Evolutionary conservation across 2,113 vertebrate species (phyloP), one percentile per base, ranked within the genome.

Genomic region (Vimba vimba): DNA sequence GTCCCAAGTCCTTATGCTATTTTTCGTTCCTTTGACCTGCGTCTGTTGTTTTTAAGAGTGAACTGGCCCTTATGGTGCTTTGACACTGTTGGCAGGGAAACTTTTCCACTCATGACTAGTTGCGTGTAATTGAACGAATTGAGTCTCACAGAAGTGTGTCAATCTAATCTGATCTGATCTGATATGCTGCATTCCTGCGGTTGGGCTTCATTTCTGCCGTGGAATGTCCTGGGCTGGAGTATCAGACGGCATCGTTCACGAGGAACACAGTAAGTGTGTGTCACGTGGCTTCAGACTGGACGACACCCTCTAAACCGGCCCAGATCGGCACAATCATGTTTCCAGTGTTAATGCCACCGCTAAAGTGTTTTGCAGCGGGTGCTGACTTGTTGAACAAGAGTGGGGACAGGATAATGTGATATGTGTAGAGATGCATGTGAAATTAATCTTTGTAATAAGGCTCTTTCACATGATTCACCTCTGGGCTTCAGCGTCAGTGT

Each of bases 131-230:
- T 57, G 6, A 57, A 21, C 55, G 55, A 25, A 62, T 25, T 25
- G 23, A 62, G 59, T 4, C n/a, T 12, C 59, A 25, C 59, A 1
- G 59, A n/a, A 1, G 23, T 25, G 19, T 57, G 19, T 21, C 55
- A 57, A 23, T 57, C 55, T 8, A 57, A 23, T 57, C 55, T 8
- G 55, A 23, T 57, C 19, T 23, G 55, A 23, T 57, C 10, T 62
- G 62, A 17, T 7, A 30, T 17, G 64, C 6, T 66, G 59, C 23
- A 62, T 62, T 62, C n/a, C n/a, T 25, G 21, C 33, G 5, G 71
- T 71, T 55, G 17, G 71, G 64, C 21, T 43, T 80, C n/a, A 69
- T n/a, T 52, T 82, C 13, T 83, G 27, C 66, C 23, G 30, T 57
- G 55, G 55, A 57, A 57, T 57, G 55, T 57, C 55, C 55, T 23